Evolutionary conservation across 2,888 invertebrate species (phyloP), one percentile per base, ranked within the genome.

Genomic region (Drosophila monieri): DNA sequence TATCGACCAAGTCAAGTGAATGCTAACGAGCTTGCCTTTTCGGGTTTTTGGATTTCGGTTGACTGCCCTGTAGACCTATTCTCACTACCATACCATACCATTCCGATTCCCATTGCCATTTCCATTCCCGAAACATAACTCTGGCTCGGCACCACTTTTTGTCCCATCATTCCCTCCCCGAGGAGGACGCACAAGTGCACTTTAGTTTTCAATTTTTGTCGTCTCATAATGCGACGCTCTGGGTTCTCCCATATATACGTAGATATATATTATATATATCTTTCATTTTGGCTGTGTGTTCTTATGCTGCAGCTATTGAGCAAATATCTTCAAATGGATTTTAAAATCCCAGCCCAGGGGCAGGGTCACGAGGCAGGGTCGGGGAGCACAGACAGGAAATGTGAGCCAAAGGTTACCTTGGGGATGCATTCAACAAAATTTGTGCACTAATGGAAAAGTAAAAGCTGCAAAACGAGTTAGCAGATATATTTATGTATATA

Each of bases 161-260:
- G 10, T 6, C 25, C 18, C 56, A 27, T 43, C 41, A 12, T 4
- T 25, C 23, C 15, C 35, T 67, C 64, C 55, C 64, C 44, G 48
- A 30, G 47, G 56, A 64, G 47, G 77, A 56, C 81, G 60, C 78
- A 71, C 78, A 78, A 78, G 79, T 78, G 78, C 79, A 78, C 78
- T 78, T 78, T 78, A 76, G 78, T 78, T 78, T 78, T 78, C 81
- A 80, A 78, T 78, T 78, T 78, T 80, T 78, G 78, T 78, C 80
- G 66, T 80, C 76, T 78, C 80, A 80, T 78, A 77, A 77, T 77
- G 80, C 77, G 77, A 69, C 76, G 72, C 78, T 78, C 60, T 58
- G 73, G 67, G 69, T 76, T 66, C 49, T 41, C 60, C 60, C 60
- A 39, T 37, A 15, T 44, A 21, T 0, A 25, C 15, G 6, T 41